Evolutionary conservation across 2,888 invertebrate genomes (phyloP), one percentile per base, ranked within the genome.

Genomic region (Zygaena filipendulae): DNA sequence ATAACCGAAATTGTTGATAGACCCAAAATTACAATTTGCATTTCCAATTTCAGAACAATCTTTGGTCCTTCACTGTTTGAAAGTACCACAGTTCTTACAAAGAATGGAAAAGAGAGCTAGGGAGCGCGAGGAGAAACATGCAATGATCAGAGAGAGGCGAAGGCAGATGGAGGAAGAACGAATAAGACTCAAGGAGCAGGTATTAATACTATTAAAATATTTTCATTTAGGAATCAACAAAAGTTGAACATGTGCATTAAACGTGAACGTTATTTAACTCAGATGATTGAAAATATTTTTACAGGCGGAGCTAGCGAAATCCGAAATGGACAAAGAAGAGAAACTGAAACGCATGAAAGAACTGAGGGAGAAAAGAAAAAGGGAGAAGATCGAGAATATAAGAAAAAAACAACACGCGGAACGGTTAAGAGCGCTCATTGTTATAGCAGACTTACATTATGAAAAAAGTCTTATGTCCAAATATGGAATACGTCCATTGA

Each of bases 51-150:
- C 47, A 77, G 77, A 77, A 31, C 63, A 67, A 2, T 48, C 66
- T 3, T 49, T 77, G 11, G 60, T 79, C 27, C 49, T 82, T 23
- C 69, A 71, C 42, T 81, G 82, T 36, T 60, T 81, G 33, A 83
- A 82, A 62, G 84, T 85, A 19, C 90, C 90, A 3, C 85, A 84
- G 52, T 86, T 90, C 51, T 52, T 90, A 23, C 82, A 84, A 52
- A 82, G 87, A 53, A 88, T 91, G 88, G 87, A 90, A 47, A 84
- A 86, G 31, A 81, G 88, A 34, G 89, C 90, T 0, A 59, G 85
- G 21, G 86, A 87, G 40, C 74, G 91, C 20, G 85, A 81, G 46
- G 79, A 81, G 40, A 80, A 77, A 43, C 75, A 80, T 38, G 79
- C 77, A 1, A 52, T 75, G 32, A 80, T 79, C 38, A 57, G 74